Evolutionary conservation across 2,888 invertebrate genomes (phyloP), one percentile per base, ranked within the genome.

Genomic region (Lasioglossum calceatum): DNA sequence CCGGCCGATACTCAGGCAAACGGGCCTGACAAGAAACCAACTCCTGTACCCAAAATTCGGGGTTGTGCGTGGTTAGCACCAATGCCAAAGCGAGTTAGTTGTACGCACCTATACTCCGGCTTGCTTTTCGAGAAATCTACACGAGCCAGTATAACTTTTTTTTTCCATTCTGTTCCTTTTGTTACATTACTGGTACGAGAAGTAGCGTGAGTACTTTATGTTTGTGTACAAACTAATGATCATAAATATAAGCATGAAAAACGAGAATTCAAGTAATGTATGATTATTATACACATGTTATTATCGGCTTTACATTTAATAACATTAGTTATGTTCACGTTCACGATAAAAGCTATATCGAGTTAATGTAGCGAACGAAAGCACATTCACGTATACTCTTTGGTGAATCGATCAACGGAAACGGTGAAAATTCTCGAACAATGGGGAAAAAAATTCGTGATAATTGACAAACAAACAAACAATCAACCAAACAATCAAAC

Each of bases 1-100:
- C 94, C 91, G 95, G 95, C 92, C 96, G 95, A 93, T 96, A 96
- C 93, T 96, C 96, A 94, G 97, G 97, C 95, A 97, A 96, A 93
- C 96, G 96, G 93, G 97, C 97, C 97, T 97, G 95, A 85, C 95
- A 95, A 95, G 93, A 94, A 95, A 95, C 94, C 95, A 95, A 95
- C 90, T 94, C 95, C 95, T 95, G 95, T 95, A 94, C 92, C 93
- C 92, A 93, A 94, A 93, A 94, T 93, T 93, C 91, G 92, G 92
- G 92, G 93, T 92, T 93, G 93, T 90, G 94, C 93, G 93, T 93
- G 91, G 94, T 95, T 95, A 94, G 94, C 94, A 93, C 93, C 93
- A 93, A 92, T 94, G 93, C 94, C 93, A 93, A 93, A 92, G 93
- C 93, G 90, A 93, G 92, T 94, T 93, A 94, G 92, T 93, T 89